These are phyloP conservation scores for Tiaroga cobitis DNA, from an alignment of 2,797 vertebrate genomes.

Conservation along the genomic window DNA sequence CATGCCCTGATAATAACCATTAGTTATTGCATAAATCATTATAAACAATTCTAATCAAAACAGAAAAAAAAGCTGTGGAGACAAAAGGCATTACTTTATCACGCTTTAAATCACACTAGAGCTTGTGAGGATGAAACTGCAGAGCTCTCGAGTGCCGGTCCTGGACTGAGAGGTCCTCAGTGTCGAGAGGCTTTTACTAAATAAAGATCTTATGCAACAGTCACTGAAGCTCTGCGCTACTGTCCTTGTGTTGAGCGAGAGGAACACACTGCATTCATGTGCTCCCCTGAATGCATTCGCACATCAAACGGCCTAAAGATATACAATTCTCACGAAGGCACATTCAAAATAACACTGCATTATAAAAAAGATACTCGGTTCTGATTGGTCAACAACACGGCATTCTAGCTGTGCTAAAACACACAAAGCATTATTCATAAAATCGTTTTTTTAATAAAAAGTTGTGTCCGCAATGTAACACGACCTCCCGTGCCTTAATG, in stretches of 20 bases:
- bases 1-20: background rate
- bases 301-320: background rate
- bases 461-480: background rate
- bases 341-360: background rate
- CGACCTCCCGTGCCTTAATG: background rate
- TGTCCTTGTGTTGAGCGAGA: background rate
- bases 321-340: background rate
- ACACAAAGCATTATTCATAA: background rate
- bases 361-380: background rate
- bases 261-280: slow-evolving; percentile 17
- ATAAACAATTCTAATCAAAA: background rate
- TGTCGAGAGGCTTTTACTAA: slow-evolving; percentile 37
- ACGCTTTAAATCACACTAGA: slow-evolving; percentile 12
- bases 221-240: background rate
- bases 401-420: background rate
- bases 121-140: background rate
- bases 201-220: slow-evolving; percentile 46
- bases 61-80: no score
- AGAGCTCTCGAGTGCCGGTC: background rate
- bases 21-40: background rate
- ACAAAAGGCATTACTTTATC: background rate
- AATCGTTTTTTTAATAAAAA: background rate
- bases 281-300: background rate
- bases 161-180: slow-evolving; percentile 6
- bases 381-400: background rate